A percentile compares a stretch with the other conserved stretches of the same genome.
Evolutionary conservation across 2,888 invertebrate genomes (phyloP).

Genomic region (Cerceris rybyensis): DNA sequence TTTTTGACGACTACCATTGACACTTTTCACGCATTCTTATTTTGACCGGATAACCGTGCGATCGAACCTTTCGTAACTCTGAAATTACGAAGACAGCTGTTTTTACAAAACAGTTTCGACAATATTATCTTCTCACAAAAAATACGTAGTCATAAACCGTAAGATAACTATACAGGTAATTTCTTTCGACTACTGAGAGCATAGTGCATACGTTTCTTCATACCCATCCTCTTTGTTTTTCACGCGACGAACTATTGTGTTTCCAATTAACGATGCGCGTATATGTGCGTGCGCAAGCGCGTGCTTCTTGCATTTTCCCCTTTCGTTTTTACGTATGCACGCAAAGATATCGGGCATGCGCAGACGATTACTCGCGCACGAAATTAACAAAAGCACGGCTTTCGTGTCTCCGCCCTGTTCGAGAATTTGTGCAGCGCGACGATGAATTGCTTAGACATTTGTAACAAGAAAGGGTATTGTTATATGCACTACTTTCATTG

Average conservation of each 20-base stretch:
- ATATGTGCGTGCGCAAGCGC: neutral
- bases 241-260: neutral
- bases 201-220: neutral
- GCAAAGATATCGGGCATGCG: neutral
- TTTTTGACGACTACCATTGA: too few species aligned
- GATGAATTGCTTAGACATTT: too few species aligned
- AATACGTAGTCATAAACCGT: neutral
- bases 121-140: constrained; percentile 1
- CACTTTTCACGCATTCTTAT: neutral
- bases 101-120: neutral
- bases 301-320: constrained; percentile 4
- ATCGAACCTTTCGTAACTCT: neutral
- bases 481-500: too few species aligned
- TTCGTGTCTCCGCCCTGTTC: too few species aligned
- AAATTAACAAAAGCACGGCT: constrained; percentile 12
- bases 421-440: too few species aligned
- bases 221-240: neutral
- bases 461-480: too few species aligned
- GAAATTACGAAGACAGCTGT: neutral
- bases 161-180: neutral
- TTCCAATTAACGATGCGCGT: constrained; percentile 25
- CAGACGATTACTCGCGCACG: constrained; percentile 7
- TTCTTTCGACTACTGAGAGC: neutral
- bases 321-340: constrained; percentile 23
- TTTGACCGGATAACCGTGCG: neutral